Conservation (phyloP, 1,140 invertebrate genomes). For the Macrobrachium nipponense region DNA sequence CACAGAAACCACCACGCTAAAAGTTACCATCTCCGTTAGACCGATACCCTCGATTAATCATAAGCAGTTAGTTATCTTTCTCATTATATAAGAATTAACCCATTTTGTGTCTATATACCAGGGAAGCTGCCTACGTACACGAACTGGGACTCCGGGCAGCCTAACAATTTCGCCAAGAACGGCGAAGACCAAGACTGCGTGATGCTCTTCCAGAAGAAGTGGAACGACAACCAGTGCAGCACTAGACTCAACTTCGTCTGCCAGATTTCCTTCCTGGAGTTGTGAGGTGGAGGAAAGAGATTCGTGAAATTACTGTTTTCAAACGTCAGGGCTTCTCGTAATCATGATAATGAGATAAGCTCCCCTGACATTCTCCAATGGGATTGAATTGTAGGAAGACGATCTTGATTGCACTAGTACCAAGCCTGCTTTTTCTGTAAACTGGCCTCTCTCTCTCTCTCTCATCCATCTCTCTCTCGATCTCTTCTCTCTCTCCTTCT, state of each 20-base stretch:
- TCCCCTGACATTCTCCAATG: too few species aligned
- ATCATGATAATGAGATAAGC: too few species aligned
- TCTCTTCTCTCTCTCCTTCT: too few species aligned
- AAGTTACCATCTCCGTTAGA: too few species aligned
- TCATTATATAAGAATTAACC: background rate
- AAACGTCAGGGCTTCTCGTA: too few species aligned
- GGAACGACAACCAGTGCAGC: slow-evolving; percentile 41
- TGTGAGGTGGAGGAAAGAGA: background rate
- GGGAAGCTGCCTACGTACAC: slow-evolving; percentile 15
- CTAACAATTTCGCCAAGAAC: slow-evolving; percentile 24
- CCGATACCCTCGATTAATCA: too few species aligned
- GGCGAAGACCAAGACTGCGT: slow-evolving; percentile 32
- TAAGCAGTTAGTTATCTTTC: background rate
- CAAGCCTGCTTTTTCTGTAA: too few species aligned
- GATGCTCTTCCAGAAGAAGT: slow-evolving; percentile 20
- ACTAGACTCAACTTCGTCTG: slow-evolving; percentile 23
- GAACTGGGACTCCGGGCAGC: slow-evolving; percentile 37
- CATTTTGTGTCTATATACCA: background rate
- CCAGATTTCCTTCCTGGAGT: slow-evolving; percentile 28
- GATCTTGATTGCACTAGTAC: too few species aligned
- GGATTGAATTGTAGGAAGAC: too few species aligned
- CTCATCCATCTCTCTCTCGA: too few species aligned
- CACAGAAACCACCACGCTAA: background rate
- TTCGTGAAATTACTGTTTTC: too few species aligned
- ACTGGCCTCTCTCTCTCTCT: too few species aligned